A percentile compares a stretch with the other conserved stretches of the same genome.
Conservation (phyloP, 1,140 invertebrate genomes). For the Drosophila pruinosa region DNA sequence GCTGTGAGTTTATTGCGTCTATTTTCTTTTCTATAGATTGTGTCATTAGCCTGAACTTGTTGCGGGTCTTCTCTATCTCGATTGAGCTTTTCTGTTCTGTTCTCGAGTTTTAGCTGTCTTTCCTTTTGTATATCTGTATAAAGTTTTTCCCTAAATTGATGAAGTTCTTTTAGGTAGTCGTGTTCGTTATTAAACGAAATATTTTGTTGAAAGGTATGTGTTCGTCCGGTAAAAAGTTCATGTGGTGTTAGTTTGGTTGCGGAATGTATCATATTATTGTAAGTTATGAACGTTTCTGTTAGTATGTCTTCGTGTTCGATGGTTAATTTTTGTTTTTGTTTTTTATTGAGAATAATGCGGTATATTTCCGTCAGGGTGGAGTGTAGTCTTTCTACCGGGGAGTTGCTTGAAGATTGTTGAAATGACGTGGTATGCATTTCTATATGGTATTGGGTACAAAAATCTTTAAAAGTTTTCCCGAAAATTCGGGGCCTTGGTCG, state of each 20-base stretch:
- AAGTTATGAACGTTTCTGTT: not conserved
- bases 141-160: no score
- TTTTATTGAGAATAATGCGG: not conserved
- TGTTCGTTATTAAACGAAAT: no score
- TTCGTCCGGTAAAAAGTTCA: no score
- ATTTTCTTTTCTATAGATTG: conserved; percentile 8
- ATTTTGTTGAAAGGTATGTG: no score
- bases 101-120: not conserved
- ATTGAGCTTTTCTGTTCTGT: not conserved
- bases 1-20: no score
- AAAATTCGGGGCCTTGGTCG: no score
- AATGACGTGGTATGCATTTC: not conserved
- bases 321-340: not conserved
- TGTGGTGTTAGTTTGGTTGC: no score
- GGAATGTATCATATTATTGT: no score
- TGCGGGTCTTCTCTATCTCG: not conserved
- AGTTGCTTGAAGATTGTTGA: not conserved
- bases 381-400: not conserved
- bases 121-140: no score
- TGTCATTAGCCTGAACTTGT: not conserved
- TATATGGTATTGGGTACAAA: not conserved
- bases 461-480: not conserved
- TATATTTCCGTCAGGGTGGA: conserved; percentile 1
- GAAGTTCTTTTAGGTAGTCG: no score
- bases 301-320: not conserved